Conservation (phyloP, 1,140 invertebrate species). For the Lordiphosa clarofinis region DNA sequence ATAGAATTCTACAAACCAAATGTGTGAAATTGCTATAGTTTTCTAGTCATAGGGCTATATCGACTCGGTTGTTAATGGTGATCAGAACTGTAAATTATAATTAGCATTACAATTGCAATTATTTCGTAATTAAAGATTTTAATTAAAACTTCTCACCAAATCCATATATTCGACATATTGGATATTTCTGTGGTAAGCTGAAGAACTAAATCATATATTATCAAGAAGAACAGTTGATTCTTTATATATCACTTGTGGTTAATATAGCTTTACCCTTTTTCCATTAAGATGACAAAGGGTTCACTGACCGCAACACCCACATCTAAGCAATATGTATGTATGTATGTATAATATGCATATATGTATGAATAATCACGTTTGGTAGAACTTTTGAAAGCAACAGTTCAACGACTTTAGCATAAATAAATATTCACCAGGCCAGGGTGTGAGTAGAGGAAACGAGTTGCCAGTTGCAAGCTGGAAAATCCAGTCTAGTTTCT, state of each 20-base stretch:
- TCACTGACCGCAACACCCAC: slow-evolving; percentile 39
- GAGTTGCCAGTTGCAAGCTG: slow-evolving; percentile 45
- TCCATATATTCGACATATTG: too few relatives aligned
- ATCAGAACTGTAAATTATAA: too few relatives aligned
- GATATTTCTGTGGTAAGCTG: too few relatives aligned
- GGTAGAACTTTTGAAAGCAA: slow-evolving; percentile 18
- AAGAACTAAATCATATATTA: too few relatives aligned
- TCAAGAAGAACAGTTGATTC: too few relatives aligned
- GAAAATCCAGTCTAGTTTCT: slow-evolving; percentile 44
- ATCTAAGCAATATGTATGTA: slow-evolving; percentile 3
- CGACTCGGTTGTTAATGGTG: too few relatives aligned
- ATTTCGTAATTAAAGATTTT: too few relatives aligned
- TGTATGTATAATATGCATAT: slow-evolving; percentile 3
- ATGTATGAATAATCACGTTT: slow-evolving; percentile 6
- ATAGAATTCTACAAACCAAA: too few relatives aligned
- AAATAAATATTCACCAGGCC: slow-evolving; percentile 21
- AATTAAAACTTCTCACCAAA: too few relatives aligned
- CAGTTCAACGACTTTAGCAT: slow-evolving; percentile 32
- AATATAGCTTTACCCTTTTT: background rate
- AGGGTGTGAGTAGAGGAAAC: slow-evolving; percentile 26
- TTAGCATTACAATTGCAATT: too few relatives aligned
- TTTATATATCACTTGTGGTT: background rate
- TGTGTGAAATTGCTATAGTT: too few relatives aligned
- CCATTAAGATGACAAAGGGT: slow-evolving; percentile 17
- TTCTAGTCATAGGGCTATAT: too few relatives aligned